These are phyloP conservation scores for Tragelaphus eurycerus DNA, from an alignment of 2,797 vertebrate species.

Conservation along the genomic window DNA sequence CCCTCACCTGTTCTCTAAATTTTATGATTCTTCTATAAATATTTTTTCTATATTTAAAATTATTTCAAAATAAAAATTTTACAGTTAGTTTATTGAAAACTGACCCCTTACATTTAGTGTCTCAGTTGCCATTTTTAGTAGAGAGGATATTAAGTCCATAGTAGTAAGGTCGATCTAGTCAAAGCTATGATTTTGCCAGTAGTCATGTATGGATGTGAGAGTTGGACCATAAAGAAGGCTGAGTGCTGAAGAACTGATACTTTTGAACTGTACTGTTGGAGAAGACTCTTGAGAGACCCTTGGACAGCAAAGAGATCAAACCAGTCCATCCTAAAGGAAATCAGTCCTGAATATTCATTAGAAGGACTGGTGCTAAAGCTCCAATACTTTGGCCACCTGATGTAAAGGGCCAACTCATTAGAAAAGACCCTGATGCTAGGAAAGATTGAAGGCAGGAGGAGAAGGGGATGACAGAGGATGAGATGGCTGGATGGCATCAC, in stretches of 20 bases:
- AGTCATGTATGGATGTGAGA: neutral
- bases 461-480: neutral
- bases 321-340: neutral
- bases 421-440: neutral
- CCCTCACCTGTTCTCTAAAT: neutral
- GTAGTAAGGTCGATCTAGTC: neutral
- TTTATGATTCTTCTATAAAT: neutral
- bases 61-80: conserved; percentile 42
- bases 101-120: neutral
- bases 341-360: neutral
- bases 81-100: conserved; percentile 7
- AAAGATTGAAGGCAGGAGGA: neutral
- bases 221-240: neutral
- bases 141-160: neutral
- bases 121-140: conserved; percentile 43
- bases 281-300: neutral
- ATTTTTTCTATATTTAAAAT: conserved; percentile 39
- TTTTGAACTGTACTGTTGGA: neutral
- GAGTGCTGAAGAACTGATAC: neutral
- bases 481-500: neutral
- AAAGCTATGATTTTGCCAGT: neutral
- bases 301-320: neutral
- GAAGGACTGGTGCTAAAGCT: neutral
- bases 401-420: neutral
- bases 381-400: neutral